Evolutionary conservation across 2,113 vertebrate species (phyloP), one percentile per base, ranked within the genome.

Genomic region (Scartelaos histophorus): DNA sequence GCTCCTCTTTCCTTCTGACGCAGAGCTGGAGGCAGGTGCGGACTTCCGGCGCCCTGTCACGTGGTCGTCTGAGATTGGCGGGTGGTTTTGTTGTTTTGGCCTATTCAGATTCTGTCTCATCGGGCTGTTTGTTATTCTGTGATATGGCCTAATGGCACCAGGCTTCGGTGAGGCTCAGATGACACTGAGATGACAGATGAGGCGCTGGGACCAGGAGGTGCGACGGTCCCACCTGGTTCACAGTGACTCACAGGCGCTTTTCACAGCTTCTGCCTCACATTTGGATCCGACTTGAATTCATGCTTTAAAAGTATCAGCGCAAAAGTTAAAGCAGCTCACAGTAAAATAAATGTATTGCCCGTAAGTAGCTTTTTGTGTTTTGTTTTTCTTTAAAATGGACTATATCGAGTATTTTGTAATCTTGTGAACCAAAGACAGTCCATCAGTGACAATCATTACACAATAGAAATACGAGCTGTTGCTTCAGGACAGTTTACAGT

Each of bases 11-110:
- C 60, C 60, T 62, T 62, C 60, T 62, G 60, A 62, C 60, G 60
- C 60, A 62, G 60, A 62, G 60, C 25, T 62, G 60, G 15, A 62
- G 60, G 60, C 60, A 38, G 58, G 60, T 62, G 60, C 60, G 60
- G 60, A 38, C 60, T 62, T 62, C 60, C 60, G 60, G 60, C 29
- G 60, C 29, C 10, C 16, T 35, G 29, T 38, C 60, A 62, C 60
- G 60, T 62, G 60, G 29, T 17, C 19, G 60, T 35, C 60, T 35
- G 25, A 19, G 60, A 62, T 35, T 62, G 60, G 60, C 60, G 25
- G 60, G 25, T 62, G 60, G 25, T 35, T 62, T 16, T 62, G 60
- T 34, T 35, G 60, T 35, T 35, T 34, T 34, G 60, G 60, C 16
- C 25, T 6, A 7, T 58, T 58, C 56, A 25, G 22, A 58, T 56